Percentiles rank a stretch among this genome's conserved stretches.
Conservation (phyloP, 2,888 invertebrate species). For the Ochropacha duplaris region DNA sequence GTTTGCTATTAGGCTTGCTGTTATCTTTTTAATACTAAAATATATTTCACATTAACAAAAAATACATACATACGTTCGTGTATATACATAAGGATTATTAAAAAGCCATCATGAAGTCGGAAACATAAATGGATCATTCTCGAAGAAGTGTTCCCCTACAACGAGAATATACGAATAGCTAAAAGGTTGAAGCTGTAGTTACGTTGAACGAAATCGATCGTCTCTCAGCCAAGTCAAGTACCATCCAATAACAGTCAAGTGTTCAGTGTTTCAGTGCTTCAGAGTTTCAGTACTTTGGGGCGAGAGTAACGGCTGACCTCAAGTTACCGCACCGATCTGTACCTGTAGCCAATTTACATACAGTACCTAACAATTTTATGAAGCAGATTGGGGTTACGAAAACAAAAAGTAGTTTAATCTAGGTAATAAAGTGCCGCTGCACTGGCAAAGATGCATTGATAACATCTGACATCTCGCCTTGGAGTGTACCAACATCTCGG, state of each 20-base stretch:
- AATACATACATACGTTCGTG: neutral
- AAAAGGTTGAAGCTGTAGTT: neutral
- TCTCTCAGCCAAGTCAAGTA: neutral
- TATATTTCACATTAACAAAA: too few relatives aligned
- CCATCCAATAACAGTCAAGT: neutral
- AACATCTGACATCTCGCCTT: too few relatives aligned
- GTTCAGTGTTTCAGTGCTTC: too few relatives aligned
- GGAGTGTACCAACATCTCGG: too few relatives aligned
- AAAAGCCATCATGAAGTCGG: neutral
- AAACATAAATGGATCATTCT: neutral
- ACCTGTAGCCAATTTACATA: neutral
- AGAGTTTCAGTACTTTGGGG: neutral
- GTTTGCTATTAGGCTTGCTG: too few relatives aligned
- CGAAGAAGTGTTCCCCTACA: neutral
- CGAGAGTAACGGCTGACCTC: neutral
- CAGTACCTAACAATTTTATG: too few relatives aligned
- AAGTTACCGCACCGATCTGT: neutral
- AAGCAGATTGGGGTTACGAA: too few relatives aligned
- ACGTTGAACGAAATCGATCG: neutral
- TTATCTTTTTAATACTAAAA: too few relatives aligned
- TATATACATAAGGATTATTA: neutral
- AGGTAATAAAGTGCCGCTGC: too few relatives aligned
- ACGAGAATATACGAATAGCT: neutral
- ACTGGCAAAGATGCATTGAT: too few relatives aligned
- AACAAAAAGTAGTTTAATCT: too few relatives aligned